phyloP scores from a whole-genome alignment of 1,140 invertebrate species.

The Drosophila willistoni region DNA sequence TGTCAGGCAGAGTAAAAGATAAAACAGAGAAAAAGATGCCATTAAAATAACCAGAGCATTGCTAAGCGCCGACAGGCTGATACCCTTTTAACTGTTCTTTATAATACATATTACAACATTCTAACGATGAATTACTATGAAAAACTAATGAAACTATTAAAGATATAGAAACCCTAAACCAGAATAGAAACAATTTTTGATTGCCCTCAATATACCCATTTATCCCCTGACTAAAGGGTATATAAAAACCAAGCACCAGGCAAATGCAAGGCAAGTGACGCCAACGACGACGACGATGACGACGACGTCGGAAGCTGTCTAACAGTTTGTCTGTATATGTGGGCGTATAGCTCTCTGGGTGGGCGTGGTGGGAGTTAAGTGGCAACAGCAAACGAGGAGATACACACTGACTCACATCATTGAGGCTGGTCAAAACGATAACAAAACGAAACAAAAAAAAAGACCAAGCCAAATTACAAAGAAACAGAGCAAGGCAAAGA shows the following conservation, averaged over 20 bases:
- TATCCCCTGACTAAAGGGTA: slow-evolving; percentile 47
- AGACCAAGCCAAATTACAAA: slow-evolving; percentile 49
- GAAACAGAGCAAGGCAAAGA: background rate
- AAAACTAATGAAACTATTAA: no score
- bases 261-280: slow-evolving; percentile 28
- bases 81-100: background rate
- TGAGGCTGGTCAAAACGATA: slow-evolving; percentile 65
- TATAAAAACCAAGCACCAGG: slow-evolving; percentile 48
- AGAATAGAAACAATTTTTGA: background rate
- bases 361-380: slow-evolving; percentile 35
- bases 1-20: slow-evolving; percentile 9
- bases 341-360: slow-evolving; percentile 10
- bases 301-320: slow-evolving; percentile 67
- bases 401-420: slow-evolving; percentile 33
- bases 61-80: background rate
- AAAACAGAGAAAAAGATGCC: slow-evolving; percentile 23
- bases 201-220: background rate
- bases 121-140: no score
- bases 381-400: slow-evolving; percentile 36
- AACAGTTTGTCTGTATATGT: slow-evolving; percentile 59
- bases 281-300: slow-evolving; percentile 40
- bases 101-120: no score
- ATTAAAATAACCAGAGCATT: slow-evolving; percentile 17
- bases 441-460: slow-evolving; percentile 1
- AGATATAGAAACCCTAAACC: no score